Evolutionary conservation across 1,140 invertebrate species (phyloP), one percentile per base, ranked within the genome.

Genomic region (Lasioglossum baleicum): DNA sequence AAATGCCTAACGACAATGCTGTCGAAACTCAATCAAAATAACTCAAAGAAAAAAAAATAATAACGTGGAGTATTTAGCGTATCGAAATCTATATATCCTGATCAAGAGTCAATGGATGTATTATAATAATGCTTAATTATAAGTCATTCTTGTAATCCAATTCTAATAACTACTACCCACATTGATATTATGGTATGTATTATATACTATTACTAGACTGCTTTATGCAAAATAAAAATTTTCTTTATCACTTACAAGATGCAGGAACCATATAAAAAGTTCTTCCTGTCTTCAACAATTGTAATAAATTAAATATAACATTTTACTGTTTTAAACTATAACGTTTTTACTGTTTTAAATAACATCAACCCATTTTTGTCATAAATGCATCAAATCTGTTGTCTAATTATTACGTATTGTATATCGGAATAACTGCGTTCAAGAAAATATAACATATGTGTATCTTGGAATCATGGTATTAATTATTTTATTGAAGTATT

Each of bases 1-100:
- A 91, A 92, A 91, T 89, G 89, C 91, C 91, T 92, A 92, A 92
- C 91, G 90, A 91, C 89, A 91, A 92, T 88, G 90, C 87, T 89
- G 88, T 91, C 84, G 74, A 83, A 87, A 87, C 74, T 85, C 61
- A 87, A 85, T 75, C 60, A 86, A 83, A 86, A 80, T 31, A 86
- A 86, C 76, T 83, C 61, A 86, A 88, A 86, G 81, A 79, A 87
- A 91, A 85, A 84, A 83, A 83, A 80, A 87, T 91, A 84, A 88
- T 82, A 76, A 76, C 79, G 67, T 61, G 75, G 83, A 89, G 82
- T 86, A 90, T 89, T 88, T 88, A 90, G 72, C 84, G 82, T 63
- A 31, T 7, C n/a, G 13, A 67, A n/a, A 64, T 10, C n/a, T 53
- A 3, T 22, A n/a, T 13, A 31, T 17, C 35, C 7, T 48, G 66